Base-by-base conservation (phyloP, 2,797 vertebrate genomes). In the Enoplosus armatus region DNA sequence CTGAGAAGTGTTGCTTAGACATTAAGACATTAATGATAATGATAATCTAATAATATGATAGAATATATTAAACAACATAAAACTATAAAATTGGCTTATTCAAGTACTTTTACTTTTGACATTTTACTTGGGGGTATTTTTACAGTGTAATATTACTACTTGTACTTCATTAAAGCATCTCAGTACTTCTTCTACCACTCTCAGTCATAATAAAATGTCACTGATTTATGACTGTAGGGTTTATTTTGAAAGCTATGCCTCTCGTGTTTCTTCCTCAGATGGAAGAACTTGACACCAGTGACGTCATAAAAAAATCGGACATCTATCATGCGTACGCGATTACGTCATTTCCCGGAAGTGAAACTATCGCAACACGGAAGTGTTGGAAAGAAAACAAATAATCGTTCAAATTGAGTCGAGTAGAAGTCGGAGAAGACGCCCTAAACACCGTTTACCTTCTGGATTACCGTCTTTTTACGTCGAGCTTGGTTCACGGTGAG, bases 291-390 rank as follows among this genome's bases (percentile, higher is more conserved):
- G 41, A 86, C 33, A 0, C 8, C 1, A 1, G 10, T 78, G 74
- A 87, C 82, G 72, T 1, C 5, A 4, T n/a, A 15, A n/a, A 29
- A 75, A 79, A 27, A 20, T 8, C 0, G 12, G 18, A 72, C 75
- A 66, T 75, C 41, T 4, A 0, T 1, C 1, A 14, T 4, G 2
- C 3, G 20, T 66, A 18, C 71, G 29, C 0, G 8, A 0, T 58
- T 15, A 84, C 80, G 89, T 93, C 77, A 94, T 76, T 87, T 93
- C 91, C 94, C 65, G 90, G 86, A 89, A 85, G 80, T 77, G 71
- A 82, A 90, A 76, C 51, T 66, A 47, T 79, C 65, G 59, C 75
- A 90, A 94, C 87, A 66, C 93, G 94, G 94, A 95, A 95, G 94
- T 69, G 31, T 58, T 26, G 56, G 72, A 72, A 87, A 67, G 77